Percentiles rank a stretch among this genome's conserved stretches.
Conservation (phyloP, 2,797 vertebrate species). For the Hippocampus kuda region DNA sequence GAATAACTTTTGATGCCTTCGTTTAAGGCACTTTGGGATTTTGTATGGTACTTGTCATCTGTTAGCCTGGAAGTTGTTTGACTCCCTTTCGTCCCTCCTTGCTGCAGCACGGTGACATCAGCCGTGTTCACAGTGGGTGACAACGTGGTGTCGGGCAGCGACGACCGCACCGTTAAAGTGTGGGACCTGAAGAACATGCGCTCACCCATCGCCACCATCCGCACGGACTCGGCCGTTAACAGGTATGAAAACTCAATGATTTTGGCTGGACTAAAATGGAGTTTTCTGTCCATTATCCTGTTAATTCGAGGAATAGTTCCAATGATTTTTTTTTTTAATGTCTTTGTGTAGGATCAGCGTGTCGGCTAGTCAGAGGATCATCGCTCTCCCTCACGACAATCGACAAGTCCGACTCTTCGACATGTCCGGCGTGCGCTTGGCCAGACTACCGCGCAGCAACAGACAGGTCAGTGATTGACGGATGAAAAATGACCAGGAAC, state of each 20-base stretch:
- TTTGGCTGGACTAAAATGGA: too few species aligned
- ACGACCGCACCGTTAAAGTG: constrained; percentile 95
- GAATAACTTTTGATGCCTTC: too few species aligned
- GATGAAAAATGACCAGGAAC: not conserved
- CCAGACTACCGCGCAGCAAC: constrained; percentile 85
- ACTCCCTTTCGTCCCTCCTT: not conserved
- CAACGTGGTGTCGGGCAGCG: constrained; percentile 95
- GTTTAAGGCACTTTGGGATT: too few species aligned
- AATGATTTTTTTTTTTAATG: not conserved
- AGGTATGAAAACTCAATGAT: constrained; percentile 59
- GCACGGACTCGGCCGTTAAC: constrained; percentile 95
- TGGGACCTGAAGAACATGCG: constrained; percentile 99
- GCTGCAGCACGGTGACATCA: constrained; percentile 87
- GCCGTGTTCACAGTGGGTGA: constrained; percentile 96
- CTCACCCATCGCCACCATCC: constrained; percentile 95
- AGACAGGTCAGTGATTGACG: constrained; percentile 69
- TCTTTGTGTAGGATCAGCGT: constrained; percentile 76
- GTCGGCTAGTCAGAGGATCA: constrained; percentile 84
- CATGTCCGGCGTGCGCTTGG: constrained; percentile 85
- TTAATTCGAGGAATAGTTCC: too few species aligned
- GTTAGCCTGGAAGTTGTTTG: too few species aligned
- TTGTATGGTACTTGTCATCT: too few species aligned
- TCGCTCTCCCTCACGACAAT: constrained; percentile 94
- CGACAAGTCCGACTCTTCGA: constrained; percentile 89
- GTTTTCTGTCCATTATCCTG: too few species aligned